A percentile compares a stretch with the other conserved stretches of the same genome.
These are phyloP conservation scores for Tortricodes alternella DNA, from an alignment of 2,888 invertebrate species.

Conservation along the genomic window DNA sequence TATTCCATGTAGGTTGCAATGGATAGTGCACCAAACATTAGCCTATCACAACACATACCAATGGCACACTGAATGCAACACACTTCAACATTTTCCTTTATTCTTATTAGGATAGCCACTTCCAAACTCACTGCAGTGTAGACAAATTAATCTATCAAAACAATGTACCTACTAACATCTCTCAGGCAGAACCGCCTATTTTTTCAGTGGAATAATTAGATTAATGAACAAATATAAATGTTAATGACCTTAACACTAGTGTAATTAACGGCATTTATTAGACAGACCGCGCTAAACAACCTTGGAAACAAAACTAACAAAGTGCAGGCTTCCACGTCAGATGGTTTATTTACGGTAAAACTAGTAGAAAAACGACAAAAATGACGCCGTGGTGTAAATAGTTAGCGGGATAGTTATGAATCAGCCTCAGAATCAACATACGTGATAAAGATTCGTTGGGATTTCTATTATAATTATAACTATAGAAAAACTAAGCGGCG, in stretches of 20 bases:
- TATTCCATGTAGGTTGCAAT: too few species aligned
- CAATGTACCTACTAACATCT: neutral
- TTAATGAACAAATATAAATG: conserved; percentile 22
- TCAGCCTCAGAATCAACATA: neutral
- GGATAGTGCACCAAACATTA: too few species aligned
- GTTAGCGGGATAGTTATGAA: neutral
- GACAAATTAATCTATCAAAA: neutral
- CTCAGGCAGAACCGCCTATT: conserved; percentile 8
- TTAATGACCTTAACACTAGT: conserved; percentile 12
- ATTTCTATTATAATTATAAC: conserved; percentile 7
- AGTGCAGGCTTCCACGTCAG: conserved; percentile 40
- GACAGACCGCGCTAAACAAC: conserved; percentile 7
- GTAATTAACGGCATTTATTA: conserved; percentile 3
- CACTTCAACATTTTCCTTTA: conserved; percentile 14
- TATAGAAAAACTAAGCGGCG: conserved; percentile 32
- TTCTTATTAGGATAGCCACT: neutral
- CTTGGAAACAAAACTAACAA: conserved; percentile 15
- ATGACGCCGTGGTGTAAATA: neutral
- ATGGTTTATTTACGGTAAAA: conserved; percentile 32
- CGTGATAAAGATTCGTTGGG: conserved; percentile 6
- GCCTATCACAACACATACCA: conserved; percentile 8
- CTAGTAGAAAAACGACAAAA: neutral
- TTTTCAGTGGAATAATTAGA: conserved; percentile 10
- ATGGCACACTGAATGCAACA: conserved; percentile 20
- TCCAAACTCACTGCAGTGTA: neutral